Conservation (phyloP, 2,797 vertebrate species). For the Diplodus sargus region DNA sequence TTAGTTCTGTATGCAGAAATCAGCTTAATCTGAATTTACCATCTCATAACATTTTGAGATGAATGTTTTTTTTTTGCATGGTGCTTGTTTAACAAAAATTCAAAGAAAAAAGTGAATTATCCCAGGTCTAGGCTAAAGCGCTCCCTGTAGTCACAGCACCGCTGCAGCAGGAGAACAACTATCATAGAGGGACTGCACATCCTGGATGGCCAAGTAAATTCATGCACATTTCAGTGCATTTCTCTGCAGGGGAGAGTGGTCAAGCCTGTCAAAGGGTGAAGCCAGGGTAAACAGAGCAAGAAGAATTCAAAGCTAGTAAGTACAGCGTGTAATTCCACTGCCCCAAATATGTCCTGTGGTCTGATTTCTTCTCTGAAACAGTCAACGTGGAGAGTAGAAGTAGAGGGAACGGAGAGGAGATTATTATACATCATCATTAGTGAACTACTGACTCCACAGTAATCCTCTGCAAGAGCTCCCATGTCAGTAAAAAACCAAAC, state of each 20-base stretch:
- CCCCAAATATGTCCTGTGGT: slow-evolving; percentile 40
- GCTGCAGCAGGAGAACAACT: slow-evolving; percentile 2
- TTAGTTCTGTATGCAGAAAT: no score
- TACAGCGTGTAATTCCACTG: slow-evolving; percentile 35
- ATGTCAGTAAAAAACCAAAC: slow-evolving; percentile 53
- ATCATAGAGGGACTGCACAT: slow-evolving; percentile 25
- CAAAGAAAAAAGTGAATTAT: background rate
- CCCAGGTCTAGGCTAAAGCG: background rate
- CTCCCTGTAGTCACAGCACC: background rate
- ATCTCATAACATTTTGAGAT: no score
- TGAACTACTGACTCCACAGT: slow-evolving; percentile 54
- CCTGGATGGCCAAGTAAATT: slow-evolving; percentile 1
- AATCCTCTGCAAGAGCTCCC: slow-evolving; percentile 65
- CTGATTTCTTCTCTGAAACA: slow-evolving; percentile 36
- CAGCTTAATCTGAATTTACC: no score
- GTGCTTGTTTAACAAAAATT: no score
- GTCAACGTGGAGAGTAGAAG: slow-evolving; percentile 28
- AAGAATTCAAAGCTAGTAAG: slow-evolving; percentile 34
- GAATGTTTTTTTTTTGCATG: no score
- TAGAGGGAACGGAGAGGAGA: slow-evolving; percentile 17
- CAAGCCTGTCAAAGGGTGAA: slow-evolving; percentile 1
- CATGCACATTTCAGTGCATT: slow-evolving; percentile 3
- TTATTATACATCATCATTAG: slow-evolving; percentile 63
- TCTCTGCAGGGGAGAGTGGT: slow-evolving; percentile 26
- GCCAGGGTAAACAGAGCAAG: slow-evolving; percentile 35